These are phyloP conservation scores for Spilarctia lutea DNA, from an alignment of 2,888 invertebrate genomes.

Conservation along the genomic window DNA sequence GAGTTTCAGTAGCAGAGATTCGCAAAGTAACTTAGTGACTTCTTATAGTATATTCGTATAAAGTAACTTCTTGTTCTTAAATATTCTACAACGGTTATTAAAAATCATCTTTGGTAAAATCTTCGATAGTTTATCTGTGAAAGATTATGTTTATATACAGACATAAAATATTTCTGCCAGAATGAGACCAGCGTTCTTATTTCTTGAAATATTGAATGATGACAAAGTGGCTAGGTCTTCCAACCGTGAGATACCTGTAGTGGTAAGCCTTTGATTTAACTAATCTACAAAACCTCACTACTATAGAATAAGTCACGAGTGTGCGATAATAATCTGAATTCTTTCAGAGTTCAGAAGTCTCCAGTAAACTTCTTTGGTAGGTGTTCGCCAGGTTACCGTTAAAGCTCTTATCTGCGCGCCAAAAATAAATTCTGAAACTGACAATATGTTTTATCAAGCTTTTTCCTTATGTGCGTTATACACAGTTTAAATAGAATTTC, in stretches of 20 bases:
- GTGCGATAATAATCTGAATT: constrained; percentile 87
- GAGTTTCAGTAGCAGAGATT: no score
- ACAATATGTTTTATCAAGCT: no score
- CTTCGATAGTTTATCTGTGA: neutral
- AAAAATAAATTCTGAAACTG: no score
- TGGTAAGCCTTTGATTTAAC: constrained; percentile 99
- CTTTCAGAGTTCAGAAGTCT: constrained; percentile 39
- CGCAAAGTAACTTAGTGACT: no score
- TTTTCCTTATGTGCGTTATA: no score
- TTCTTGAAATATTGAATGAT: constrained; percentile 41
- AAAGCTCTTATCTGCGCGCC: no score
- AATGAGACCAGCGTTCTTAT: constrained; percentile 14
- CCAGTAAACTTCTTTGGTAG: no score
- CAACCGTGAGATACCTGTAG: constrained; percentile 99
- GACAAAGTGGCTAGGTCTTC: constrained; percentile 91
- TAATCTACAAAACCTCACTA: constrained; percentile 99
- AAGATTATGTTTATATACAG: neutral
- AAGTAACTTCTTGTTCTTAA: no score
- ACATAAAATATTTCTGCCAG: neutral
- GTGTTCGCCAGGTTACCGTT: no score
- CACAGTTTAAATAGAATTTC: constrained; percentile 18
- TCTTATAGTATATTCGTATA: no score
- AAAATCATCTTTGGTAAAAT: neutral
- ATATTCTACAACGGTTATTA: neutral
- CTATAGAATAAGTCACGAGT: constrained; percentile 99